phyloP scores from a whole-genome alignment of 2,113 vertebrate genomes.

The Macroglossus sobrinus region DNA sequence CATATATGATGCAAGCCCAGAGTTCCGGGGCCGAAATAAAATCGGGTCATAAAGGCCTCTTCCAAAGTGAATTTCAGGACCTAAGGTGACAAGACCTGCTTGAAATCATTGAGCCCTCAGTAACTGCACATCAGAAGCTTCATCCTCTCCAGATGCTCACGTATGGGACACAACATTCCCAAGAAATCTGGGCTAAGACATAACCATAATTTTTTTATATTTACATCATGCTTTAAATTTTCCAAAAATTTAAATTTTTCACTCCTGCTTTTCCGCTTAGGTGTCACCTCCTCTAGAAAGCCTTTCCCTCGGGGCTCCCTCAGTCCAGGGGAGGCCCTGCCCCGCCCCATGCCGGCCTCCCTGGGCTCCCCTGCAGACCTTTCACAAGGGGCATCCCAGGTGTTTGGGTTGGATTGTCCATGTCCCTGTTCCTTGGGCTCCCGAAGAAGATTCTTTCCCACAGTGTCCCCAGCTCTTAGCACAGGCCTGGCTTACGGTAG shows the following conservation, averaged over 20 bases:
- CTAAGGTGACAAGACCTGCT: rapidly evolving
- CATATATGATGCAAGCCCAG: not conserved
- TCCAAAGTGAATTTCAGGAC: not conserved
- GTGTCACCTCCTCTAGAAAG: not conserved
- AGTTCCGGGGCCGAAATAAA: not conserved
- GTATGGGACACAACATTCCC: not conserved
- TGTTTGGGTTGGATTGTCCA: not conserved
- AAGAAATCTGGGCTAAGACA: not conserved
- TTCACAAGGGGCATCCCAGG: not conserved
- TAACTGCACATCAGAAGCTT: not conserved
- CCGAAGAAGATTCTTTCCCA: not conserved
- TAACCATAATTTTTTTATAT: not conserved
- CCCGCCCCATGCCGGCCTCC: not conserved
- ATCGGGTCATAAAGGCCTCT: not conserved
- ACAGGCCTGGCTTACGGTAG: not conserved
- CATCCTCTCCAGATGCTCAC: not conserved
- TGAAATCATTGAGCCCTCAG: not conserved
- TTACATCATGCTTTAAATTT: not conserved
- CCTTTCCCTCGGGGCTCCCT: not conserved
- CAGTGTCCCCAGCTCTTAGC: not conserved
- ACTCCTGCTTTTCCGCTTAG: not conserved
- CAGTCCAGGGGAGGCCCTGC: not conserved
- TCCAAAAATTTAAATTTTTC: not conserved
- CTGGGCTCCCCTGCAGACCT: not conserved
- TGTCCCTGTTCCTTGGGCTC: not conserved